phyloP scores from a whole-genome alignment of 2,797 vertebrate genomes.

The Vultur gryphus region DNA sequence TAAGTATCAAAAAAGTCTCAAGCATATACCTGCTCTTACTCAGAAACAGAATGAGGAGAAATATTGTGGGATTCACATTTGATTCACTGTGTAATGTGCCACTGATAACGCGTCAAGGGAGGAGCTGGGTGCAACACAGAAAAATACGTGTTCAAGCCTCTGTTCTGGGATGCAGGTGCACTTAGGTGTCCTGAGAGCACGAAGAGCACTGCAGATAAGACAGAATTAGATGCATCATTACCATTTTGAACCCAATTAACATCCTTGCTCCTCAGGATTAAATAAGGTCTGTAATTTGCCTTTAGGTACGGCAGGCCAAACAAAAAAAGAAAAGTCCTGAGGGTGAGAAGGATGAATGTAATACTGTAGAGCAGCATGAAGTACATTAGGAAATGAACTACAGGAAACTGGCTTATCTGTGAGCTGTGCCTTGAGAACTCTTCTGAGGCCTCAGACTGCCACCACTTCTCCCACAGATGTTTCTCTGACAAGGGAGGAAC shows the following conservation, averaged over 20 bases:
- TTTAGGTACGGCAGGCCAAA: background rate
- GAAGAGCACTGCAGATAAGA: background rate
- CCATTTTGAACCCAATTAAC: constrained; percentile 49
- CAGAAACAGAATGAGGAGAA: background rate
- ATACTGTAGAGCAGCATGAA: background rate
- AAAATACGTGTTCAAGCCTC: background rate
- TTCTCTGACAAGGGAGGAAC: background rate
- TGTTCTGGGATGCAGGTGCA: background rate
- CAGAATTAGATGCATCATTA: constrained; percentile 31
- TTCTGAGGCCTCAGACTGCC: background rate
- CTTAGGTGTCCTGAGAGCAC: background rate
- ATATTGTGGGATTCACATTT: background rate
- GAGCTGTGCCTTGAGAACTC: background rate
- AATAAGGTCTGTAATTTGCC: background rate
- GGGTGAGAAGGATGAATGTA: background rate
- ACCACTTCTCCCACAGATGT: background rate
- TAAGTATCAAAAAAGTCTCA: background rate
- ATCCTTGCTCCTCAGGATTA: background rate
- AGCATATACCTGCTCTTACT: background rate
- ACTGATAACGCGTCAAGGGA: background rate
- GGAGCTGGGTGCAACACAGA: background rate
- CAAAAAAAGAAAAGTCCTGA: background rate
- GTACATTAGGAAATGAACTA: constrained; percentile 25
- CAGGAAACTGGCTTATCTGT: background rate
- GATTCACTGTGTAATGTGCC: background rate